These are phyloP conservation scores for Dinomys branickii DNA, from an alignment of 2,113 vertebrate genomes.

Conservation along the genomic window DNA sequence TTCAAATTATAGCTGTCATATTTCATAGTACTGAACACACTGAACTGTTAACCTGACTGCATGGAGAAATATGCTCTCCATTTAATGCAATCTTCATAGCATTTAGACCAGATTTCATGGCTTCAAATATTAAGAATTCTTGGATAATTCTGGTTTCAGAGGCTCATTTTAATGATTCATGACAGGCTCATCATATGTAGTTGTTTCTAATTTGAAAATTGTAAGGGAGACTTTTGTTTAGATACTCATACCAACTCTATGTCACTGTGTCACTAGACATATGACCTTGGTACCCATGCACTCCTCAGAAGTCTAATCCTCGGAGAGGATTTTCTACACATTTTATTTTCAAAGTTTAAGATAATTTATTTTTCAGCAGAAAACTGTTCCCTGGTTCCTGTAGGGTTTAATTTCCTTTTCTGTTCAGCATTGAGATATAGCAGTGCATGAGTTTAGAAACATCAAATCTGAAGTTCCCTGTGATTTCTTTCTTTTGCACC, in stretches of 20 bases:
- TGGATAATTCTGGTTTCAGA: constrained; percentile 11
- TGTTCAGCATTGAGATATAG: not conserved
- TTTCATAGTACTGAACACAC: not conserved
- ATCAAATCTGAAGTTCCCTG: not conserved
- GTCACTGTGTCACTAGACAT: not conserved
- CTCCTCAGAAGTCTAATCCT: not conserved
- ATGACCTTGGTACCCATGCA: not conserved
- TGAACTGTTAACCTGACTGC: not conserved
- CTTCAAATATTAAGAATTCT: constrained; percentile 1
- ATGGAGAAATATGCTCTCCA: not conserved
- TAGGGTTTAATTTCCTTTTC: not conserved
- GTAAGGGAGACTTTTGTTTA: not conserved
- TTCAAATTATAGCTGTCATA: not conserved
- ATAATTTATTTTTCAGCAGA: not conserved
- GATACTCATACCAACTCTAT: not conserved
- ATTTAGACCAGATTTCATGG: not conserved
- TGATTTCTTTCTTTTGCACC: not conserved
- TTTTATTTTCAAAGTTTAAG: not conserved
- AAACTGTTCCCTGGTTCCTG: not conserved
- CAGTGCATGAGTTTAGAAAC: not conserved
- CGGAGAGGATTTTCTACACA: not conserved
- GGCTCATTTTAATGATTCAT: not conserved
- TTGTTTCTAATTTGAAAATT: not conserved
- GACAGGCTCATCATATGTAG: not conserved
- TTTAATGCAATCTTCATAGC: not conserved